Percentiles rank a stretch among this genome's conserved stretches.
These are phyloP conservation scores for Drosophila albomicans DNA, from an alignment of 1,140 invertebrate genomes.

Conservation along the genomic window DNA sequence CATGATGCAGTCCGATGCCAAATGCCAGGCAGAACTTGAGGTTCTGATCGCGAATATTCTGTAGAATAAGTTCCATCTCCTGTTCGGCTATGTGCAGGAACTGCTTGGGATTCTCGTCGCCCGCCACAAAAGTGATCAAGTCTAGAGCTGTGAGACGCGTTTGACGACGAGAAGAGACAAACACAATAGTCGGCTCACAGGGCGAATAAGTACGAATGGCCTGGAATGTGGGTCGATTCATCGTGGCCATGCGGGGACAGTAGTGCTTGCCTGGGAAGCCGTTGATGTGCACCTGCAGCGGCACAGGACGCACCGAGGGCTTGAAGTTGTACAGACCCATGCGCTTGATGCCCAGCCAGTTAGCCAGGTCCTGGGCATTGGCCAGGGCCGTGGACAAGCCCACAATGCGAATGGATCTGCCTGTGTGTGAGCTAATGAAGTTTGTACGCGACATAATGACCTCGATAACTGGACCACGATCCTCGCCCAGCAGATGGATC, in stretches of 20 bases:
- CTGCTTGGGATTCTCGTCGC: constrained; percentile 96
- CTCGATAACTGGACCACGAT: constrained; percentile 93
- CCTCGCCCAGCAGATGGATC: constrained; percentile 98
- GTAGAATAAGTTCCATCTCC: constrained; percentile 92
- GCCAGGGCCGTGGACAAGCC: constrained; percentile 99
- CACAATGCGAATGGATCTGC: constrained; percentile 92
- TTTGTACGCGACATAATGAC: constrained; percentile 95
- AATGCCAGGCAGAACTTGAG: constrained; percentile 97
- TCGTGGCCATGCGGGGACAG: constrained; percentile 99
- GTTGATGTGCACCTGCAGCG: constrained; percentile 96
- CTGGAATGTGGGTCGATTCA: constrained; percentile 99
- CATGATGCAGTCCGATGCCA: constrained; percentile 99
- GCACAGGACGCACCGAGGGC: constrained; percentile 98
- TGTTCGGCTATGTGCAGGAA: constrained; percentile 96
- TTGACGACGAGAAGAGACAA: constrained; percentile 99
- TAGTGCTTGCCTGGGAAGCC: constrained; percentile 97
- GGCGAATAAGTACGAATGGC: constrained; percentile 97
- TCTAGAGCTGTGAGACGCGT: constrained; percentile 98
- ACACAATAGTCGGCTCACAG: constrained; percentile 95
- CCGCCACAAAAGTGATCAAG: constrained; percentile 96
- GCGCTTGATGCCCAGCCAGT: constrained; percentile 96
- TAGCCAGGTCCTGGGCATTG: constrained; percentile 97
- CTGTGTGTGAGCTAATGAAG: constrained; percentile 95
- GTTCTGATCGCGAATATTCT: constrained; percentile 94
- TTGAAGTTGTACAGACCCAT: constrained; percentile 99